These are phyloP conservation scores for Fistularia tabacaria DNA, from an alignment of 2,797 vertebrate species.

Conservation along the genomic window DNA sequence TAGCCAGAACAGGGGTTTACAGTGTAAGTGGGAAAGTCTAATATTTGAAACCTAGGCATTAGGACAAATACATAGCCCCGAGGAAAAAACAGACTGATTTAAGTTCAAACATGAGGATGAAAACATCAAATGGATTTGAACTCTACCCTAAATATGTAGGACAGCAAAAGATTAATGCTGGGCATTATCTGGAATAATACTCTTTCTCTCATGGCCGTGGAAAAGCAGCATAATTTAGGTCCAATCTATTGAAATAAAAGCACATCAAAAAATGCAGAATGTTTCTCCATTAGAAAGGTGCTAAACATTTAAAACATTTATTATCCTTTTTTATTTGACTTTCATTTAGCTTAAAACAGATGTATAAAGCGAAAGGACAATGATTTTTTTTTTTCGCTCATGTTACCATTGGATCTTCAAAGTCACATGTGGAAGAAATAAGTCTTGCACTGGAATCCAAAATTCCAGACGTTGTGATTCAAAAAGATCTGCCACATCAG, in stretches of 20 bases:
- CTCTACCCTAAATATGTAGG: slow-evolving; percentile 63
- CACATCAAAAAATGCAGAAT: slow-evolving; percentile 23
- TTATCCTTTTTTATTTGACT: slow-evolving; percentile 14
- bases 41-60: slow-evolving; percentile 45
- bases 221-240: slow-evolving; percentile 20
- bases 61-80: slow-evolving; percentile 38
- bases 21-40: neutral
- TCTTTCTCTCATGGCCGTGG: slow-evolving; percentile 15
- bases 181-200: slow-evolving; percentile 63
- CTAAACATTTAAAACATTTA: slow-evolving; percentile 1
- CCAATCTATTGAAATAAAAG: slow-evolving; percentile 14
- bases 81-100: slow-evolving; percentile 22
- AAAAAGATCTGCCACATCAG: slow-evolving; percentile 26
- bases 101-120: slow-evolving; percentile 39
- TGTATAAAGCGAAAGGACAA: neutral
- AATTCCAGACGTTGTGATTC: slow-evolving; percentile 12
- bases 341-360: slow-evolving; percentile 10
- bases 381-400: slow-evolving; percentile 2
- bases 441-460: slow-evolving; percentile 10
- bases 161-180: slow-evolving; percentile 67
- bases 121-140: slow-evolving; percentile 64
- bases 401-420: slow-evolving; percentile 31
- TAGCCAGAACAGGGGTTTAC: too few relatives aligned
- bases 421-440: slow-evolving; percentile 36
- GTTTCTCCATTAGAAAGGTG: slow-evolving; percentile 1